phyloP scores from a whole-genome alignment of 2,888 invertebrate genomes.

The Desoria tigrina region DNA sequence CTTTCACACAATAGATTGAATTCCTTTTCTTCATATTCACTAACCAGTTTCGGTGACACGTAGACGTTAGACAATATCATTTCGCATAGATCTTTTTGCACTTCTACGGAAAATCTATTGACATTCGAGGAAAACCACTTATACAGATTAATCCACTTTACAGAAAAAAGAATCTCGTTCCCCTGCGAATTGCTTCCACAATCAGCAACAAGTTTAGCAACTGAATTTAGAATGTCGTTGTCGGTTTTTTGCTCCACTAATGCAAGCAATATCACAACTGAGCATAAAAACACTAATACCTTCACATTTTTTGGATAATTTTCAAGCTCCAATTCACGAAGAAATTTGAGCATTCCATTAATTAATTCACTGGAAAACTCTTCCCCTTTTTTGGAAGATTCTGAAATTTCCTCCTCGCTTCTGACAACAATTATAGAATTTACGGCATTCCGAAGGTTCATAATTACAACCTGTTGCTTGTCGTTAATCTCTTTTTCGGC shows the following conservation, averaged over 20 bases:
- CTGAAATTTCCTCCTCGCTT: neutral
- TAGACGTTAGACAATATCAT: constrained; percentile 45
- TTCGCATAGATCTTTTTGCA: constrained; percentile 20
- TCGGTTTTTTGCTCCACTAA: constrained; percentile 19
- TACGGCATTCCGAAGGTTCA: neutral
- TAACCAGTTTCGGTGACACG: constrained; percentile 43
- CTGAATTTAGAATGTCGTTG: constrained; percentile 18
- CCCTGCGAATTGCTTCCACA: constrained; percentile 39
- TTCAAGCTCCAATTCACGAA: constrained; percentile 37
- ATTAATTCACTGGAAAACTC: constrained; percentile 37
- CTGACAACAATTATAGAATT: neutral
- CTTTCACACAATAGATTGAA: constrained; percentile 32
- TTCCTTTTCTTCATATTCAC: constrained; percentile 38
- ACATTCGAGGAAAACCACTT: constrained; percentile 26
- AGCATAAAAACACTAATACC: constrained; percentile 31
- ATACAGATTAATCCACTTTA: constrained; percentile 43
- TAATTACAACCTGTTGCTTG: constrained; percentile 7
- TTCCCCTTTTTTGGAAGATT: neutral
- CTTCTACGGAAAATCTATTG: constrained; percentile 15
- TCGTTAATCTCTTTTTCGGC: constrained; percentile 2
- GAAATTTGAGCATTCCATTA: constrained; percentile 30
- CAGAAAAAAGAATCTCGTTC: constrained; percentile 44
- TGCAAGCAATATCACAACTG: constrained; percentile 21
- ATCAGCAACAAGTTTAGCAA: constrained; percentile 29
- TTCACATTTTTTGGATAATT: constrained; percentile 41